Base-by-base conservation (phyloP, 2,113 vertebrate species). In the Gyps fulvus region DNA sequence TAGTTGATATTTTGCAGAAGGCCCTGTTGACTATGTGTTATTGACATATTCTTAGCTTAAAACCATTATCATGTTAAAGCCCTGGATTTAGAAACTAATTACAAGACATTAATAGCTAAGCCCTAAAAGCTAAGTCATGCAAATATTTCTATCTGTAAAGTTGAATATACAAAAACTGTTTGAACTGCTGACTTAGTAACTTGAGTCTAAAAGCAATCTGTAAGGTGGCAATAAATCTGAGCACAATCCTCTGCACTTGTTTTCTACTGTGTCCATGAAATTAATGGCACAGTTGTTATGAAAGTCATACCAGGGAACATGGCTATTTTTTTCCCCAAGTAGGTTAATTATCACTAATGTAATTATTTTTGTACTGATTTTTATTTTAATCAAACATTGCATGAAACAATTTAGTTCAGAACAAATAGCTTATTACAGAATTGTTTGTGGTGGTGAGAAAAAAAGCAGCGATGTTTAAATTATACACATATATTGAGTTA, bases 21-120 rank as follows among this genome's bases (percentile, higher is more conserved):
- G 40, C 95, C 90, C 47, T 95, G 89, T 94, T 96, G 84, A 93
- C 83, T 93, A 21, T 94, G 90, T 76, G 72, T 97, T 97, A 98
- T 97, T 98, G 97, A 97, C 95, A 95, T 43, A 95, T 85, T 84
- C 90, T 95, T 81, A 93, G 91, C 95, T 95, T 97, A 97, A 97
- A 97, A 95, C 94, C 84, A 82, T 97, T 97, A 97, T 95, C 90
- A 54, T 54, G 89, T 90, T 90, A 92, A 98, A 98, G 88, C 87
- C 93, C 63, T 79, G 73, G 95, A 97, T 98, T 98, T 97, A 94
- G 91, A 84, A 97, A 89, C 87, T 97, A 98, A 98, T 98, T 98
- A 97, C 80, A 93, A 97, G 94, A 82, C 92, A 91, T 95, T 97
- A 97, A 95, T 95, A 95, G 96, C 97, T 96, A 97, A 97, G 94